Conservation (phyloP, 2,888 invertebrate species). For the Diarsia rubi region DNA sequence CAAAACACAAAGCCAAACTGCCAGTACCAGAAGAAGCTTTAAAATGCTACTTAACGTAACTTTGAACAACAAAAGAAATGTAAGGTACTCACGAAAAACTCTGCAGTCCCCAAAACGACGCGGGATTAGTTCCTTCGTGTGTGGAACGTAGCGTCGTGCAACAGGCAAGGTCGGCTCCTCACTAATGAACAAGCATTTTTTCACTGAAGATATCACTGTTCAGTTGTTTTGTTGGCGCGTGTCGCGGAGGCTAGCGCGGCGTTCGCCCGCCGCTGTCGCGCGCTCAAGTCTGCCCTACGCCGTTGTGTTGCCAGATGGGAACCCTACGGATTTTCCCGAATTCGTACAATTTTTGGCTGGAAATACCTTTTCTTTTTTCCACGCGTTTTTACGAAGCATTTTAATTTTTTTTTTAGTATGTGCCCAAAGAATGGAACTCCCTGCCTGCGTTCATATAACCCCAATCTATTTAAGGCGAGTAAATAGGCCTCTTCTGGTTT, state of each 20-base stretch:
- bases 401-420: too few relatives aligned
- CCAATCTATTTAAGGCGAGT: too few relatives aligned
- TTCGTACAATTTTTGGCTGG: not conserved
- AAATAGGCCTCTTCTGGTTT: too few relatives aligned
- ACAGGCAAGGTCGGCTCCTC: constrained; percentile 77
- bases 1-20: constrained; percentile 17
- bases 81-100: constrained; percentile 78
- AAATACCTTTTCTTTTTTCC: too few relatives aligned
- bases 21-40: constrained; percentile 17
- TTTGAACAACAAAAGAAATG: constrained; percentile 76
- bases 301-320: constrained; percentile 68
- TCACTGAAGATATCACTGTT: constrained; percentile 79
- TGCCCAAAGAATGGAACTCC: too few relatives aligned
- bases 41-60: constrained; percentile 46
- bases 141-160: constrained; percentile 69
- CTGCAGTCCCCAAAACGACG: constrained; percentile 74
- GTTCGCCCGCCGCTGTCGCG: constrained; percentile 87
- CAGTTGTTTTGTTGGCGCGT: constrained; percentile 71
- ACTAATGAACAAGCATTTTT: constrained; percentile 80
- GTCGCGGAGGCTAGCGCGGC: constrained; percentile 78
- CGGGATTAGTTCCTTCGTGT: constrained; percentile 68
- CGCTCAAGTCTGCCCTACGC: constrained; percentile 81
- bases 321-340: not conserved
- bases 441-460: too few relatives aligned
- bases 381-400: too few relatives aligned